Base-by-base conservation (phyloP, 1,140 invertebrate species). In the Lasaia peninsularis region DNA sequence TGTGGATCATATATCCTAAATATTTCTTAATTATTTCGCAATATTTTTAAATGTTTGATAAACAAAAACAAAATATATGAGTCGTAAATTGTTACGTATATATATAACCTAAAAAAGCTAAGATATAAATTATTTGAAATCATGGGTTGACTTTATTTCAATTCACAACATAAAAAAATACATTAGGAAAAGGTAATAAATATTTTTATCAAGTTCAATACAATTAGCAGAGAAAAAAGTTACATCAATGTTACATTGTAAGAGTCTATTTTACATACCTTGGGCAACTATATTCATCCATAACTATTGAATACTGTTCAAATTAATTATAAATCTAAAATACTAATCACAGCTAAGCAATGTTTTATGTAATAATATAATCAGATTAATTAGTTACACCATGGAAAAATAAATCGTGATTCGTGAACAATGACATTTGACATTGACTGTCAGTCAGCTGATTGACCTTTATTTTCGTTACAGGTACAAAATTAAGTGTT, bases 351-450 rank as follows among this genome's bases (percentile, higher is more conserved):
- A 48, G 40, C 31, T 21, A 10, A 21, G 31, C 11, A 53, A 77
- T 50, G 69, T 79, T 85, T 87, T 87, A 87, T 87, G 81, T 87
- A 87, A 85, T 85, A 87, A 84, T 84, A 81, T 74, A 69, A 65
- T 67, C 69, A 80, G 71, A 75, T 79, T 68, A 65, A 62, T 65
- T 70, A 68, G 73, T 72, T 77, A 70, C 67, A 77, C 67, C 70
- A 78, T 78, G 75, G 75, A 80, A 82, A 85, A 81, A 78, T 81
- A 76, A 69, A 78, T 87, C 80, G 5, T 48, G 44, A 69, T 75
- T 87, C 80, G 1, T 48, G 16, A 12, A 52, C 50, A 52, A 28
- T 31, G 50, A 52, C 44, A 48, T 48, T 48, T 31, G 50, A 52
- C 44, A 48, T 48, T 48, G 44, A 48, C 44, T 48, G 37, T 20